Conservation (phyloP, 2,888 invertebrate species). For the Ophonus ardosiacus region DNA sequence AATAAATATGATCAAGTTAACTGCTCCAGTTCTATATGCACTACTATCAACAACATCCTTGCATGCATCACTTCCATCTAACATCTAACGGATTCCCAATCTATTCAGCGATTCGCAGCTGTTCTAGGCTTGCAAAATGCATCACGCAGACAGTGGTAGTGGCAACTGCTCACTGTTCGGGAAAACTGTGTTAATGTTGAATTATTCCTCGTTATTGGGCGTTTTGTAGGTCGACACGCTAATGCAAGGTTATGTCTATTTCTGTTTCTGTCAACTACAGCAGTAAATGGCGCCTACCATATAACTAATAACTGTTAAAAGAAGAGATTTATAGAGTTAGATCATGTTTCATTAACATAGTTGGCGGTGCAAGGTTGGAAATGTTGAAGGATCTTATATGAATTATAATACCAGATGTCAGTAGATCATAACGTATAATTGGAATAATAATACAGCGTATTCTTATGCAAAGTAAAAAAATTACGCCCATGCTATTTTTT, state of each 20-base stretch:
- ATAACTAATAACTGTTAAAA: slow-evolving; percentile 36
- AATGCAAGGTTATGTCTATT: slow-evolving; percentile 34
- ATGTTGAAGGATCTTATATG: background rate
- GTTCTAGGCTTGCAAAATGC: background rate
- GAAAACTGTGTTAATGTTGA: slow-evolving; percentile 50
- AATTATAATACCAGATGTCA: background rate
- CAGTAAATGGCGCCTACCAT: slow-evolving; percentile 12
- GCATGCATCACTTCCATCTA: background rate
- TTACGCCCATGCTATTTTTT: no score
- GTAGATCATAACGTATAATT: background rate
- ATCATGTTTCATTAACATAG: slow-evolving; percentile 19
- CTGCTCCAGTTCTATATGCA: background rate
- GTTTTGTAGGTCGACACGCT: slow-evolving; percentile 43
- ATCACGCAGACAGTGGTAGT: background rate
- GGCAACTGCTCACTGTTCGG: slow-evolving; percentile 12
- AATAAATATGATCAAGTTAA: background rate
- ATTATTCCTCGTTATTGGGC: slow-evolving; percentile 36
- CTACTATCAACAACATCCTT: background rate
- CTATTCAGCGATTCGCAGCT: slow-evolving; percentile 16
- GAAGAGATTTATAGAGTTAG: slow-evolving; percentile 33
- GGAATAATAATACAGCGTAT: background rate
- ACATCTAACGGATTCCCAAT: background rate
- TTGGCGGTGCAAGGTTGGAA: background rate
- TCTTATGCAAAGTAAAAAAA: background rate
- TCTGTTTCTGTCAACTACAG: slow-evolving; percentile 11